Evolutionary conservation across 2,888 invertebrate genomes (phyloP).

Genomic region (Ferrisia virgata): DNA sequence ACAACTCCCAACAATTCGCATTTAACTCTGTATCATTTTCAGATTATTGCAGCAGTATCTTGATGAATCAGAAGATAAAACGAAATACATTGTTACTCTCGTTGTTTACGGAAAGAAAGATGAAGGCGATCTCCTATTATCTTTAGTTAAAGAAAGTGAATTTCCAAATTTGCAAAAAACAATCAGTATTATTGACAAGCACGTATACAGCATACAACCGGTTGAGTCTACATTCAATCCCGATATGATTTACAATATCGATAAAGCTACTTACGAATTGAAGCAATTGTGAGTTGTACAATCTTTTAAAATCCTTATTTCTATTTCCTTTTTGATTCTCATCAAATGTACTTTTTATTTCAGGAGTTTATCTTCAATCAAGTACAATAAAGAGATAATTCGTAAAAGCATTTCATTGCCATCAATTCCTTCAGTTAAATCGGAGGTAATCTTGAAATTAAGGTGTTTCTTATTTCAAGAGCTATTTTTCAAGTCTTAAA

Average conservation of each 20-base stretch:
- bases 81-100: not conserved
- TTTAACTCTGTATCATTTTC: not conserved
- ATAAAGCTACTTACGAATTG: slow-evolving; percentile 4
- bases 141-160: not conserved
- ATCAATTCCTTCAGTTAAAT: not conserved
- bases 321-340: not conserved
- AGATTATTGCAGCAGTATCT: not conserved
- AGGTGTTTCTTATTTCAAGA: too few species aligned
- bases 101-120: not conserved
- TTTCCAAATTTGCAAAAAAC: not conserved
- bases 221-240: not conserved
- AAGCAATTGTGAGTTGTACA: not conserved
- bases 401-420: not conserved
- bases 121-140: not conserved
- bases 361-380: not conserved
- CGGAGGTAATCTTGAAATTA: not conserved
- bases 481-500: too few species aligned
- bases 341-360: not conserved
- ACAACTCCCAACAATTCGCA: not conserved
- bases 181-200: not conserved
- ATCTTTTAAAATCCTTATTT: not conserved
- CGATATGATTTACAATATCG: not conserved
- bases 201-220: not conserved
- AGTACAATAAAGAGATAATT: not conserved
- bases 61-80: not conserved